These are phyloP conservation scores for Polymixis flavicincta DNA, from an alignment of 2,888 invertebrate genomes.

Conservation along the genomic window DNA sequence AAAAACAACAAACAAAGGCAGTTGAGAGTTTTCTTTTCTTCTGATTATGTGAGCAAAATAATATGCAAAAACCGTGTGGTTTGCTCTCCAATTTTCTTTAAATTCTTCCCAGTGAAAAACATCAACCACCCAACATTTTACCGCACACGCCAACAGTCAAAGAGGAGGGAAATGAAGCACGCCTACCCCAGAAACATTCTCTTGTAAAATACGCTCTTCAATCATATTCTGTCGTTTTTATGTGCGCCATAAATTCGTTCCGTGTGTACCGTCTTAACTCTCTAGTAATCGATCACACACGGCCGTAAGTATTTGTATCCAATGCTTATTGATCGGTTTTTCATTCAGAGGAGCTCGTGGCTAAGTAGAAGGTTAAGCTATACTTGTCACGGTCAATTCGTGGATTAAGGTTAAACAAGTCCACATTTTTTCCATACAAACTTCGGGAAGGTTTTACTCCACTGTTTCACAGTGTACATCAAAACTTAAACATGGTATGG, in stretches of 20 bases:
- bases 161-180: background rate
- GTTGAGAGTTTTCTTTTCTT: no score
- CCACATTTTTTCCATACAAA: no score
- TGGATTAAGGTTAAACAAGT: no score
- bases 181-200: constrained; percentile 13
- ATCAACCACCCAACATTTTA: background rate
- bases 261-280: constrained; percentile 12
- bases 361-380: no score
- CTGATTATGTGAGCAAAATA: no score
- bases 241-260: constrained; percentile 46
- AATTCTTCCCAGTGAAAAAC: background rate
- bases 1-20: no score
- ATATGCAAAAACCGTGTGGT: no score
- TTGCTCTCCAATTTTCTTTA: background rate
- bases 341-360: no score
- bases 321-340: constrained; percentile 34
- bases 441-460: no score
- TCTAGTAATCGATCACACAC: constrained; percentile 39
- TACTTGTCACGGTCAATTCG: no score
- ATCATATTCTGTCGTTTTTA: constrained; percentile 50
- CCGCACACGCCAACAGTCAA: constrained; percentile 6
- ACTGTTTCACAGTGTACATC: no score
- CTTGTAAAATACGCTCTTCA: constrained; percentile 44
- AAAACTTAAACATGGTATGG: no score
- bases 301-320: constrained; percentile 25